A percentile compares a stretch with the other conserved stretches of the same genome.
Evolutionary conservation across 2,797 vertebrate species (phyloP).

Genomic region (Lutjanus campechanus): DNA sequence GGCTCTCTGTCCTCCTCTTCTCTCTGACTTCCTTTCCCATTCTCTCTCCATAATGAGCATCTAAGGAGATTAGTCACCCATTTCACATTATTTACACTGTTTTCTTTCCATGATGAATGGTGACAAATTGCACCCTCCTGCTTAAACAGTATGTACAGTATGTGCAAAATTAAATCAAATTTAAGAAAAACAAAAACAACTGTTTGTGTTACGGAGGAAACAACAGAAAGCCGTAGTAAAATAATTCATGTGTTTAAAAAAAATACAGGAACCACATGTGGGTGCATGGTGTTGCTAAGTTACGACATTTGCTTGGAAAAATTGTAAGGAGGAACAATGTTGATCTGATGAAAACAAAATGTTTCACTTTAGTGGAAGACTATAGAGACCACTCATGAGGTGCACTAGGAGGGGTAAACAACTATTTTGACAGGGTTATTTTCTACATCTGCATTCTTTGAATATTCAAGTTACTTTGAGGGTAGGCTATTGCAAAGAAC

Average conservation of each 20-base stretch:
- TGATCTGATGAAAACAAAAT: conserved; percentile 20
- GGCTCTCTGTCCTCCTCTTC: neutral
- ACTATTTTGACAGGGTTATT: neutral
- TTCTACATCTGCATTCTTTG: neutral
- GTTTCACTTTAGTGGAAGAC: conserved; percentile 2
- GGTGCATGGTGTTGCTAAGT: conserved; percentile 36
- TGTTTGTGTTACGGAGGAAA: conserved; percentile 1
- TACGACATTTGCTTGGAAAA: conserved; percentile 21
- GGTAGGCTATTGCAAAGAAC: neutral
- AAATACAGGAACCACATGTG: conserved; percentile 5
- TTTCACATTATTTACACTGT: conserved; percentile 17
- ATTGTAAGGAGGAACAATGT: conserved; percentile 4
- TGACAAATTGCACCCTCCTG: conserved; percentile 2
- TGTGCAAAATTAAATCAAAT: neutral
- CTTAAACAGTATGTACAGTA: neutral
- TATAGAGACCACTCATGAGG: neutral
- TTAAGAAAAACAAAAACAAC: neutral
- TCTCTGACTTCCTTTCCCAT: neutral
- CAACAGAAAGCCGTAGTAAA: neutral
- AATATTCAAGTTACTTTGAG: neutral
- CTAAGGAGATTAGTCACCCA: conserved; percentile 4
- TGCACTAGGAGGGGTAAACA: neutral
- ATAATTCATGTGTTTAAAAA: conserved; percentile 5
- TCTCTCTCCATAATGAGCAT: neutral
- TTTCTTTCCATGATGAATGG: conserved; percentile 9